A percentile compares a stretch with the other conserved stretches of the same genome.
phyloP scores from a whole-genome alignment of 1,140 invertebrate genomes.

The Drosophila funebris region DNA sequence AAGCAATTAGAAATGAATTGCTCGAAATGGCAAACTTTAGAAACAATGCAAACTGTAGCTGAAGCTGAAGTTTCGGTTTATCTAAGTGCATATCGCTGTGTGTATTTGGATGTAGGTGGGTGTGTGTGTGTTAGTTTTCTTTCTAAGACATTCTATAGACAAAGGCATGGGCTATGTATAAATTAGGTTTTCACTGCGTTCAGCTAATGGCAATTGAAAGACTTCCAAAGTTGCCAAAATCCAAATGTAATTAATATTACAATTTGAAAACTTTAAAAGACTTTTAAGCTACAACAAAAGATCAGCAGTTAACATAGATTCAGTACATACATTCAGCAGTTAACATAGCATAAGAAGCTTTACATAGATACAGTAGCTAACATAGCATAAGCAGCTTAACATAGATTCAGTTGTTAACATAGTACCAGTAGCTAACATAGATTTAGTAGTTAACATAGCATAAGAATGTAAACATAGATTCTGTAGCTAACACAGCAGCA shows the following conservation, averaged over 20 bases:
- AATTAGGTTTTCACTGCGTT: constrained; percentile 3
- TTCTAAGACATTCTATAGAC: constrained; percentile 6
- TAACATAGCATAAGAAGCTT: too few relatives aligned
- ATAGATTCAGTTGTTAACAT: too few relatives aligned
- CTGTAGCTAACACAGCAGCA: too few relatives aligned
- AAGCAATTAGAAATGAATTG: constrained; percentile 81
- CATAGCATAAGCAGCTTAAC: too few relatives aligned
- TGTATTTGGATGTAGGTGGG: not conserved
- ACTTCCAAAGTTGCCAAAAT: not conserved
- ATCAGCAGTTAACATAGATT: not conserved
- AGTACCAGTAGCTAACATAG: too few relatives aligned
- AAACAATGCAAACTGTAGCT: constrained; percentile 51
- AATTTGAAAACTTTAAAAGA: not conserved
- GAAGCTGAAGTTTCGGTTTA: constrained; percentile 38
- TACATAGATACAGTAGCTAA: too few relatives aligned
- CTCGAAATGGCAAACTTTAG: constrained; percentile 54
- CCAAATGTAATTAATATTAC: constrained; percentile 1
- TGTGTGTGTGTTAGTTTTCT: not conserved
- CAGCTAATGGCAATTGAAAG: not conserved
- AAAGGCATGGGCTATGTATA: constrained; percentile 18
- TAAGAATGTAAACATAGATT: too few relatives aligned
- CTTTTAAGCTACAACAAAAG: not conserved
- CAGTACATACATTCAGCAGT: not conserved
- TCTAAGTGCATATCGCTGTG: not conserved
- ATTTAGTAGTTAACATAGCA: too few relatives aligned